Conservation (phyloP, 2,888 invertebrate genomes). For the Tolmerus cingulatus region DNA sequence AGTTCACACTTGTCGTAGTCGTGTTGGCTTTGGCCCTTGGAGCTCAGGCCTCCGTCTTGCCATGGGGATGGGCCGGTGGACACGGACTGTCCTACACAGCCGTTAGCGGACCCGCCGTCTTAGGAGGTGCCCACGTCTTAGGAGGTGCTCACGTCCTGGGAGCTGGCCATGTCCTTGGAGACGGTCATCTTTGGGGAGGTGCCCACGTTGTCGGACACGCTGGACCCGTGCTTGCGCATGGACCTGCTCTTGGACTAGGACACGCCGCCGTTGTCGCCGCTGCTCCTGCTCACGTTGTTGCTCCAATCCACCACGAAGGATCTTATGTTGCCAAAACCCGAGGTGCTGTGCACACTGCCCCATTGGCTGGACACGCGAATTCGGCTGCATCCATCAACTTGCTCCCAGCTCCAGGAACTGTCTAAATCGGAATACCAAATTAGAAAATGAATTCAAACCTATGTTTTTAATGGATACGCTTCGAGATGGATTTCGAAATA, state of each 20-base stretch:
- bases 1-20: conserved; percentile 59
- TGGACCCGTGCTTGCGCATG: conserved; percentile 1
- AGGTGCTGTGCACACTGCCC: conserved; percentile 61
- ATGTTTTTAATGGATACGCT: neutral
- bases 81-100: conserved; percentile 17
- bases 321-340: conserved; percentile 61
- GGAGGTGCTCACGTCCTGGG: neutral
- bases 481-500: neutral
- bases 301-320: conserved; percentile 60
- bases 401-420: conserved; percentile 61
- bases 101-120: conserved; percentile 6
- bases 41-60: conserved; percentile 59
- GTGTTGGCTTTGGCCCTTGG: conserved; percentile 60
- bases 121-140: neutral
- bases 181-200: neutral
- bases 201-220: neutral
- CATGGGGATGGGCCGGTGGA: conserved; percentile 44
- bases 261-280: conserved; percentile 60
- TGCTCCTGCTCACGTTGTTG: conserved; percentile 59
- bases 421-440: conserved; percentile 48
- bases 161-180: neutral
- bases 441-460: neutral
- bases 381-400: conserved; percentile 61
- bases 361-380: conserved; percentile 60
- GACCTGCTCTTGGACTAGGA: conserved; percentile 32